phyloP scores from a whole-genome alignment of 1,140 invertebrate species.

The Drusus annulatus region DNA sequence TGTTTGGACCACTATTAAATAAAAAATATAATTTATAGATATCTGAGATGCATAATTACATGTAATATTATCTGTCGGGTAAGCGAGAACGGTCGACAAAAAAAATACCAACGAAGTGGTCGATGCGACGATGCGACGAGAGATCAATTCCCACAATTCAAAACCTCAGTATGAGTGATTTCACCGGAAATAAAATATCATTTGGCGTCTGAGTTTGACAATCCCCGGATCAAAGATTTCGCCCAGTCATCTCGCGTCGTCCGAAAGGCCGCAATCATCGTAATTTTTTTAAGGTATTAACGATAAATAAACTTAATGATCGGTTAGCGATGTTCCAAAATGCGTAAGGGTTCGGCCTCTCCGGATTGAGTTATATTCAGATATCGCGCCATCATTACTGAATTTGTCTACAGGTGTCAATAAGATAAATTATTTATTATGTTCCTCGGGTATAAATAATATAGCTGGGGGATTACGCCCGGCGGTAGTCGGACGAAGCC shows the following conservation, averaged over 20 bases:
- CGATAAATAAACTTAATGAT: constrained; percentile 42
- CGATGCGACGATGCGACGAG: too few relatives aligned
- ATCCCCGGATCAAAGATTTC: not conserved
- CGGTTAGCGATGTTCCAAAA: constrained; percentile 6
- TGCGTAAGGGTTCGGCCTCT: not conserved
- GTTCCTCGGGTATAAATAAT: not conserved
- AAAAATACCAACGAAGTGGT: too few relatives aligned
- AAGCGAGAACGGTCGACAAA: too few relatives aligned
- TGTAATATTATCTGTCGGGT: too few relatives aligned
- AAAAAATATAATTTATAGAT: too few relatives aligned
- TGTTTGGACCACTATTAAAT: too few relatives aligned
- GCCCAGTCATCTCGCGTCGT: constrained; percentile 23
- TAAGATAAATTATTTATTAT: not conserved
- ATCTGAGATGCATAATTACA: too few relatives aligned
- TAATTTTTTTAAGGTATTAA: constrained; percentile 19
- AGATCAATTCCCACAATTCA: too few relatives aligned
- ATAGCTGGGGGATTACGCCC: not conserved
- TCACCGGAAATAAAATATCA: too few relatives aligned
- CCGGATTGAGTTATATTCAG: constrained; percentile 1
- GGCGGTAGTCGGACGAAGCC: too few relatives aligned
- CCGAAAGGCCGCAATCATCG: constrained; percentile 30
- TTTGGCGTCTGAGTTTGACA: not conserved
- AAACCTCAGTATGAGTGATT: too few relatives aligned
- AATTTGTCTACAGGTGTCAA: not conserved
- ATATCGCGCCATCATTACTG: not conserved